Percentiles rank a stretch among this genome's conserved stretches.
phyloP scores from a whole-genome alignment of 2,888 invertebrate species.

The Trissoscelio sp. region DNA sequence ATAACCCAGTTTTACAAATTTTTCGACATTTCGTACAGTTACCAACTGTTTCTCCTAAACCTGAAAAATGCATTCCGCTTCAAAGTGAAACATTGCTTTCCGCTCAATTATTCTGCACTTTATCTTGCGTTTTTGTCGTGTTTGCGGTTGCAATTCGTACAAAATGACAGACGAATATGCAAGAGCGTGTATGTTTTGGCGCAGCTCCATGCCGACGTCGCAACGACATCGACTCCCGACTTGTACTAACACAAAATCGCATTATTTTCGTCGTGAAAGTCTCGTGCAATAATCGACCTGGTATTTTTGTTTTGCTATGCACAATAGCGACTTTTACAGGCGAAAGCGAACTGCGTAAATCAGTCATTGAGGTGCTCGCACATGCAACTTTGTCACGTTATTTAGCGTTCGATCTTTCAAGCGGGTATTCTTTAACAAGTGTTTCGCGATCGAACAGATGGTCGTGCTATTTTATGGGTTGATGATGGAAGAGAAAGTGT shows the following conservation, averaged over 20 bases:
- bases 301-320: slow-evolving; percentile 37
- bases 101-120: slow-evolving; percentile 61
- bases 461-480: not conserved
- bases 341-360: slow-evolving; percentile 26
- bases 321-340: slow-evolving; percentile 23
- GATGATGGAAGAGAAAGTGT: not conserved
- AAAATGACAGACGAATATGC: slow-evolving; percentile 64
- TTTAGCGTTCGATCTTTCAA: slow-evolving; percentile 25
- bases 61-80: slow-evolving; percentile 1
- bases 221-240: slow-evolving; percentile 26
- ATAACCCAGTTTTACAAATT: too few species aligned
- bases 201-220: slow-evolving; percentile 41
- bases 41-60: not conserved
- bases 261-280: slow-evolving; percentile 23
- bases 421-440: slow-evolving; percentile 1
- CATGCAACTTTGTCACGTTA: slow-evolving; percentile 34
- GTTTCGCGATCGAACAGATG: not conserved
- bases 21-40: not conserved
- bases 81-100: slow-evolving; percentile 51
- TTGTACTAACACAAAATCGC: slow-evolving; percentile 37
- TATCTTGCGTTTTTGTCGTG: slow-evolving; percentile 56
- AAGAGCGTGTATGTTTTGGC: slow-evolving; percentile 62
- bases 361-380: slow-evolving; percentile 37
- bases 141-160: slow-evolving; percentile 58
- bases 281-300: slow-evolving; percentile 15